These are phyloP conservation scores for Solenopsis fugax DNA, from an alignment of 1,140 invertebrate genomes.

Conservation along the genomic window DNA sequence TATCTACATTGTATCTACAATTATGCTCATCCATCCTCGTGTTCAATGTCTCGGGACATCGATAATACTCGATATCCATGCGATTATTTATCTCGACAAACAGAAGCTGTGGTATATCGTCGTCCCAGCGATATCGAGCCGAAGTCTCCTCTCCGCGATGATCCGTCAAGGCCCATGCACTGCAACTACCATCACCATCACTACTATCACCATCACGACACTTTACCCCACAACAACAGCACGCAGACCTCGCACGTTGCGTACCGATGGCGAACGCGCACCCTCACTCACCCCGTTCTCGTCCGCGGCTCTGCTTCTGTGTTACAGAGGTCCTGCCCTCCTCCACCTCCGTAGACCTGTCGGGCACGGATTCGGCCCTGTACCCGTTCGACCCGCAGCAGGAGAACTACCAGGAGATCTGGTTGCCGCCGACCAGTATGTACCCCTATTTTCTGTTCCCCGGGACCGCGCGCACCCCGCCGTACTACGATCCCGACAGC, in stretches of 20 bases:
- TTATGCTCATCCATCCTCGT: neutral
- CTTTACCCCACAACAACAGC: constrained; percentile 61
- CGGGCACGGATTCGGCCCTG: constrained; percentile 88
- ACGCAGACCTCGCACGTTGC: constrained; percentile 71
- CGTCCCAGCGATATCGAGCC: neutral
- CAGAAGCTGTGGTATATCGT: neutral
- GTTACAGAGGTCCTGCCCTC: constrained; percentile 88
- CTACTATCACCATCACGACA: constrained; percentile 28
- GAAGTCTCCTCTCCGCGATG: constrained; percentile 22
- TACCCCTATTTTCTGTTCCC: constrained; percentile 88
- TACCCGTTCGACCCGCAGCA: constrained; percentile 86
- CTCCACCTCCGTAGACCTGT: constrained; percentile 86
- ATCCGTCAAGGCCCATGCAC: constrained; percentile 41
- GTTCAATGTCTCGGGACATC: constrained; percentile 8
- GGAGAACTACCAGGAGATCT: constrained; percentile 86
- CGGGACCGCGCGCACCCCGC: constrained; percentile 84
- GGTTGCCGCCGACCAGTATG: constrained; percentile 87
- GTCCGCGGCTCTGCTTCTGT: constrained; percentile 85
- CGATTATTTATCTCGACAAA: constrained; percentile 33
- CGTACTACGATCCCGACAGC: constrained; percentile 83
- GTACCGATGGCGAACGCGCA: constrained; percentile 74
- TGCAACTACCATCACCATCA: constrained; percentile 34
- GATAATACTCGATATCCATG: constrained; percentile 9
- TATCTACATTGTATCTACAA: neutral
- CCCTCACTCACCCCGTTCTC: constrained; percentile 82